Evolutionary conservation across 2,113 vertebrate species (phyloP).

Genomic region (Sorex araneus): DNA sequence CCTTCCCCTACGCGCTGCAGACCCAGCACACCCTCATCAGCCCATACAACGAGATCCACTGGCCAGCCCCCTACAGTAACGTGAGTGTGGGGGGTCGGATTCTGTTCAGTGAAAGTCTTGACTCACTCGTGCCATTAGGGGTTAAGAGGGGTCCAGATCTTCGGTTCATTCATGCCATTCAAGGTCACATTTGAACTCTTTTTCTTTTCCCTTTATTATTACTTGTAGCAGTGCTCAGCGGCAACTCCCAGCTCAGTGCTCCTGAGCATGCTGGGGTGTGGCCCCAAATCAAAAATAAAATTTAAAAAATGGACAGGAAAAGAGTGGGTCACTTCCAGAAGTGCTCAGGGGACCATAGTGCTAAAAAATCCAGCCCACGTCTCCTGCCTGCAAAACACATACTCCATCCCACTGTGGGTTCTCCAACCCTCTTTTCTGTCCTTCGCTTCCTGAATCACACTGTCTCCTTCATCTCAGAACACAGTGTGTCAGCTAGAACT

Average conservation of each 20-base stretch:
- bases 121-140: accelerated
- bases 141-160: neutral
- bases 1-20: constrained; percentile 97
- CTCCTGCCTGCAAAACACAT: no score
- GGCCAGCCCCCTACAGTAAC: constrained; percentile 94
- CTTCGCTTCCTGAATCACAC: accelerated
- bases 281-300: no score
- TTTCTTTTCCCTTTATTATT: no score
- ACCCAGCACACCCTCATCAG: constrained; percentile 97
- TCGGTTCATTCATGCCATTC: neutral
- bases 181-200: neutral
- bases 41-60: constrained; percentile 98
- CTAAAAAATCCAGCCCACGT: no score
- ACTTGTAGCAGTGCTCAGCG: no score
- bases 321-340: no score
- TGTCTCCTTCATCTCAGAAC: neutral
- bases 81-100: constrained; percentile 87
- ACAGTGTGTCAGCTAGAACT: neutral
- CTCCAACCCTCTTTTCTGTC: neutral
- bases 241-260: no score
- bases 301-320: no score
- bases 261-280: no score
- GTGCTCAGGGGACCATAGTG: no score
- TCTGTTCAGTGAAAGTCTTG: neutral
- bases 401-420: no score